Conservation (phyloP, 2,888 invertebrate genomes). For the Pemphredon lugubris region DNA sequence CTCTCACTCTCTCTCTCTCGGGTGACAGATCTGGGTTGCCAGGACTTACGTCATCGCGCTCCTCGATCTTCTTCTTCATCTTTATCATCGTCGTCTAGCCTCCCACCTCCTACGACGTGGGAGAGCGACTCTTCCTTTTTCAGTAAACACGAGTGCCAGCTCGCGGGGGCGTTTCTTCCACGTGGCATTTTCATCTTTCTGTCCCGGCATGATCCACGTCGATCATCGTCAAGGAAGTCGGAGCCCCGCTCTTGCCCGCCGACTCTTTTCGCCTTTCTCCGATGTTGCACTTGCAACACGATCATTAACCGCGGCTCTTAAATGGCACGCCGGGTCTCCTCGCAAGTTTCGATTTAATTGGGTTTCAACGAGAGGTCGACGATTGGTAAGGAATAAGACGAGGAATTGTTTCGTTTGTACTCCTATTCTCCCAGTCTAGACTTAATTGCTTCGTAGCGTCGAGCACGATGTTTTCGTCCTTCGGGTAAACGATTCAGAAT, state of each 20-base stretch:
- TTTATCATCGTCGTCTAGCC: constrained; percentile 6
- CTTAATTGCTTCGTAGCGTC: constrained; percentile 5
- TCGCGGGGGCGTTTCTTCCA: constrained; percentile 34
- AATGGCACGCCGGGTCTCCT: constrained; percentile 32
- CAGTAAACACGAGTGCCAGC: constrained; percentile 28
- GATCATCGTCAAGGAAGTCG: constrained; percentile 60
- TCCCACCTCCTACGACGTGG: constrained; percentile 2
- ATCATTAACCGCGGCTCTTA: constrained; percentile 44
- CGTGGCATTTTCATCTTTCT: constrained; percentile 37
- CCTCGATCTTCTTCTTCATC: constrained; percentile 28
- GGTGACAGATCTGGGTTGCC: constrained; percentile 77
- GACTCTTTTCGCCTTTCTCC: constrained; percentile 53
- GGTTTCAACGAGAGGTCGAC: not conserved
- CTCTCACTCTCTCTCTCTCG: constrained; percentile 26
- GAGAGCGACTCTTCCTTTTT: constrained; percentile 11
- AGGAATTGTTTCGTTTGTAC: constrained; percentile 12
- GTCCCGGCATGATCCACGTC: constrained; percentile 47
- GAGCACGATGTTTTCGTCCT: not conserved
- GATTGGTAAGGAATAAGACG: not conserved
- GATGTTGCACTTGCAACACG: constrained; percentile 43
- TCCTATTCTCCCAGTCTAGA: not conserved
- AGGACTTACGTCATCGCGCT: constrained; percentile 57
- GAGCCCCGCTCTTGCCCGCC: constrained; percentile 14
- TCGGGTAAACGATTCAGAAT: not conserved
- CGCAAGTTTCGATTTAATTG: constrained; percentile 20